Evolutionary conservation across 2,888 invertebrate species (phyloP).

Genomic region (Tetragonula carbonaria): DNA sequence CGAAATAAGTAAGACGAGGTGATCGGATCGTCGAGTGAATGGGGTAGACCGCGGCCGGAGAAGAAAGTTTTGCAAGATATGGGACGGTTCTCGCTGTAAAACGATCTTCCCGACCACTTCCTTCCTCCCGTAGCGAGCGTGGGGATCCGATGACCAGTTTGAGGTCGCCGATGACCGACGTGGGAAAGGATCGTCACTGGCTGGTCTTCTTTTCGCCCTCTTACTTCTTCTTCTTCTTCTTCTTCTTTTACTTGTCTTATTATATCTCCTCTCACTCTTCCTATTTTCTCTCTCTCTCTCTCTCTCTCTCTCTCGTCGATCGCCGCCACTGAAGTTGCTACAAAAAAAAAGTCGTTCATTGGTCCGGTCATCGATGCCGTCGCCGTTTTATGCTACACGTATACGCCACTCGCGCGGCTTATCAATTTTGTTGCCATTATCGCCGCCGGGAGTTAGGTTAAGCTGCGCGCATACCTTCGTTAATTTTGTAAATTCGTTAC

Average conservation of each 20-base stretch:
- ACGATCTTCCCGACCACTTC: conserved; percentile 83
- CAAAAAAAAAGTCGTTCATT: neutral
- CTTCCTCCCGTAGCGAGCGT: conserved; percentile 77
- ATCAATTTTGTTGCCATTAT: conserved; percentile 64
- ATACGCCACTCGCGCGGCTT: conserved; percentile 51
- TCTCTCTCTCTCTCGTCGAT: conserved; percentile 13
- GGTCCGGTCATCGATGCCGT: conserved; percentile 27
- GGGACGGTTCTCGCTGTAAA: conserved; percentile 78
- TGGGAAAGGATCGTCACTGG: conserved; percentile 82
- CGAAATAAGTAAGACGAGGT: conserved; percentile 27
- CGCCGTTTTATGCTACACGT: conserved; percentile 33
- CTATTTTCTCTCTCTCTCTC: neutral
- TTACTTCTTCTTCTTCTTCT: conserved; percentile 19
- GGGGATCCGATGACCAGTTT: conserved; percentile 83
- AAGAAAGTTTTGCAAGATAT: conserved; percentile 76
- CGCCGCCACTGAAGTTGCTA: neutral
- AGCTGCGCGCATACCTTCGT: conserved; percentile 41
- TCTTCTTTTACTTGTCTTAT: conserved; percentile 6
- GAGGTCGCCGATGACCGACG: conserved; percentile 83
- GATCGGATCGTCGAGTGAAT: conserved; percentile 46
- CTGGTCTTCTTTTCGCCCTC: conserved; percentile 64
- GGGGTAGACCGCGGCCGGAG: conserved; percentile 36
- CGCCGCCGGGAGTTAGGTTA: conserved; percentile 19
- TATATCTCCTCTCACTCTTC: conserved; percentile 9
- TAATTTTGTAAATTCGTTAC: conserved; percentile 57